Percentiles rank a stretch among this genome's conserved stretches.
Conservation (phyloP, 2,888 invertebrate species). For the Pherbina coryleti region DNA sequence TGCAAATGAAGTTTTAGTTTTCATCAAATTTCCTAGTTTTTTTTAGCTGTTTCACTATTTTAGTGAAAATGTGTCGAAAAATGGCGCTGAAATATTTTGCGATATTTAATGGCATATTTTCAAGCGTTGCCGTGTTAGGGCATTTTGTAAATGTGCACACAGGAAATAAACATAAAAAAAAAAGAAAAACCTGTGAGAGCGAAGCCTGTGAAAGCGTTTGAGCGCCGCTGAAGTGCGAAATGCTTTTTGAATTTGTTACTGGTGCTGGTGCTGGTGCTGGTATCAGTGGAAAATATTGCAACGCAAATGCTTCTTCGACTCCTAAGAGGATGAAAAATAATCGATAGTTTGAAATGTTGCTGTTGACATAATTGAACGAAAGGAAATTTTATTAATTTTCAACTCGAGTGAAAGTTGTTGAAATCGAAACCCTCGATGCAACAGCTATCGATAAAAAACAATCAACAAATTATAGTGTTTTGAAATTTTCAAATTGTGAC, state of each 20-base stretch:
- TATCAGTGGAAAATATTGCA: conserved; percentile 5
- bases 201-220: neutral
- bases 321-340: neutral
- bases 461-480: neutral
- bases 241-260: conserved; percentile 1
- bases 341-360: neutral
- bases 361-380: neutral
- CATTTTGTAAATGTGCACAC: neutral
- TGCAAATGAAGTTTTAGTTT: neutral
- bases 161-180: neutral
- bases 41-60: neutral
- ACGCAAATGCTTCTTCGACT: neutral
- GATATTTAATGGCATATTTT: conserved; percentile 16
- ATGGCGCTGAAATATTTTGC: conserved; percentile 3
- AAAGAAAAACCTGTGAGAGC: no score
- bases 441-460: neutral
- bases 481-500: neutral
- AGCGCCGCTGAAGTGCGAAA: conserved; percentile 22
- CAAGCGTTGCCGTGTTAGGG: conserved; percentile 6
- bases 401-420: neutral
- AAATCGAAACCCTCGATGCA: neutral
- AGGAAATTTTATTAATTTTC: neutral
- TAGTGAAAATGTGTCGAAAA: neutral
- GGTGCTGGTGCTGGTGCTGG: neutral
- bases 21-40: neutral